Percentiles rank a stretch among this genome's conserved stretches.
These are phyloP conservation scores for Aphaenogaster rudis DNA, from an alignment of 1,140 invertebrate genomes.

Conservation along the genomic window DNA sequence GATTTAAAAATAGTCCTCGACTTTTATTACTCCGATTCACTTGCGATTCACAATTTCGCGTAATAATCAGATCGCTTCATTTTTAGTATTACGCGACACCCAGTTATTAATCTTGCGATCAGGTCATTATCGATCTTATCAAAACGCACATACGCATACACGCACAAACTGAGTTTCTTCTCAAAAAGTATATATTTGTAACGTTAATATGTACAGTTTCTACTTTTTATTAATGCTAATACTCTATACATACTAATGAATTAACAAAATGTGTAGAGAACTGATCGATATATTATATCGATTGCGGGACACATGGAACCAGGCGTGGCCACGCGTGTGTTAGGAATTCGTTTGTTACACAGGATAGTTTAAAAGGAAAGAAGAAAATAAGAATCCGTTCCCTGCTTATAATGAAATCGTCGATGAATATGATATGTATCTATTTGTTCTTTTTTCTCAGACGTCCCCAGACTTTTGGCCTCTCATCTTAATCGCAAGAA, in stretches of 20 bases:
- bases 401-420: not conserved
- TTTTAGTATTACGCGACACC: not conserved
- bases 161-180: slow-evolving; percentile 33
- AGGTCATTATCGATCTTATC: slow-evolving; percentile 7
- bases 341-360: slow-evolving; percentile 16
- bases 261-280: slow-evolving; percentile 54
- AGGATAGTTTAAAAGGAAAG: slow-evolving; percentile 30
- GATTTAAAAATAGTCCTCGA: not conserved
- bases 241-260: slow-evolving; percentile 25
- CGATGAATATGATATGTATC: slow-evolving; percentile 51
- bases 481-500: not conserved
- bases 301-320: not conserved
- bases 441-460: not conserved
- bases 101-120: not conserved
- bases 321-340: not conserved
- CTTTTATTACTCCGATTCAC: slow-evolving; percentile 32
- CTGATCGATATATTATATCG: slow-evolving; percentile 22
- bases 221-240: slow-evolving; percentile 23
- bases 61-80: not conserved
- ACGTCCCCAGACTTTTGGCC: not conserved
- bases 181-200: slow-evolving; percentile 55
- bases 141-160: slow-evolving; percentile 20
- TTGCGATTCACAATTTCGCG: not conserved
- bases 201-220: slow-evolving; percentile 55
- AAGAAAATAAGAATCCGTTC: not conserved